A percentile compares a stretch with the other conserved stretches of the same genome.
Conservation (phyloP, 92 coral and sea anemone genomes). For the Ricordea florida region DNA sequence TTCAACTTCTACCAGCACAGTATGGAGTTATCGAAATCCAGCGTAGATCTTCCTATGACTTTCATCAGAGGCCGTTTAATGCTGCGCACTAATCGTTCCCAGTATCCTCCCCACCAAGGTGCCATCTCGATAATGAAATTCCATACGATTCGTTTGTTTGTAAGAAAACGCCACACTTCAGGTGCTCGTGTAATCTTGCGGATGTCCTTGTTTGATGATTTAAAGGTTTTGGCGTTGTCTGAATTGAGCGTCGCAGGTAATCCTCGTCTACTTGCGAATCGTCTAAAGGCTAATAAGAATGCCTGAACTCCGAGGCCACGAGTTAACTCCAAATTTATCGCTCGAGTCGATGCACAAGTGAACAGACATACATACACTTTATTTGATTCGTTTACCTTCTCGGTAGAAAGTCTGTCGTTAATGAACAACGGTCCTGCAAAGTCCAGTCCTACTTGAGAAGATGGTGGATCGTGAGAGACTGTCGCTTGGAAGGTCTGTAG, state of each 20-base stretch:
- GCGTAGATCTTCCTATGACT: too few species aligned
- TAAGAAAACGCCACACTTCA: conserved; percentile 30
- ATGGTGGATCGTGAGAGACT: background rate
- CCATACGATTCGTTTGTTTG: too few species aligned
- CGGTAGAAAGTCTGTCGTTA: background rate
- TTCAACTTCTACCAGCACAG: too few species aligned
- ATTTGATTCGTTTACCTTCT: background rate
- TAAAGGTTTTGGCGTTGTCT: conserved; percentile 56
- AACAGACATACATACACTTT: conserved; percentile 34
- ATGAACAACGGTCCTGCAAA: conserved; percentile 11
- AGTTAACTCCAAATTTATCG: conserved; percentile 51
- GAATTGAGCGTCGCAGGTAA: conserved; percentile 43
- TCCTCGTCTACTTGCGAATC: conserved; percentile 54
- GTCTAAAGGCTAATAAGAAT: conserved; percentile 34
- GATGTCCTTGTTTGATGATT: conserved; percentile 37
- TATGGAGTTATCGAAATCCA: too few species aligned
- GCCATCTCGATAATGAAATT: too few species aligned
- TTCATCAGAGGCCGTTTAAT: too few species aligned
- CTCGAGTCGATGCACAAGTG: conserved; percentile 48
- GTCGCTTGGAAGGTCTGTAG: conserved; percentile 30
- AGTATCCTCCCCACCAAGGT: too few species aligned
- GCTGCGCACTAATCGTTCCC: too few species aligned
- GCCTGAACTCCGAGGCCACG: conserved; percentile 36
- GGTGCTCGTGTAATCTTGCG: conserved; percentile 17
- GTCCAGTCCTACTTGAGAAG: conserved; percentile 6